Evolutionary conservation across 1,140 invertebrate genomes (phyloP).

Genomic region (Aphis craccivora): DNA sequence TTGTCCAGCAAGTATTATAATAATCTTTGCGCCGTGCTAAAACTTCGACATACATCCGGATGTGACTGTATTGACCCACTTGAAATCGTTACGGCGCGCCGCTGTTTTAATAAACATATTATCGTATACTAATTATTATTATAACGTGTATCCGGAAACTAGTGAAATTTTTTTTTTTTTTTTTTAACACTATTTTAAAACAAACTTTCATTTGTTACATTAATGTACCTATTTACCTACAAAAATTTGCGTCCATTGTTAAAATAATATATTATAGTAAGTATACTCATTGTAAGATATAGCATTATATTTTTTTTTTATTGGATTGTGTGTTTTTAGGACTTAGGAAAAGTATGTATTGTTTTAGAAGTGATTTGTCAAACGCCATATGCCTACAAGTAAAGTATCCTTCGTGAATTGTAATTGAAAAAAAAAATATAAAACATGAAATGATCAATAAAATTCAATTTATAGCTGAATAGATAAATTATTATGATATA

Average conservation of each 20-base stretch:
- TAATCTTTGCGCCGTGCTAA: not conserved
- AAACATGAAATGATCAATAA: not conserved
- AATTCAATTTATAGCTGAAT: not conserved
- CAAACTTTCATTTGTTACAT: slow-evolving; percentile 6
- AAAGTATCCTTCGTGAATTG: not conserved
- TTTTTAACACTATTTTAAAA: not conserved
- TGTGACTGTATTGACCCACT: slow-evolving; percentile 39
- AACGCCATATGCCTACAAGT: not conserved
- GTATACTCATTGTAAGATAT: not conserved
- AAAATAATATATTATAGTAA: not conserved
- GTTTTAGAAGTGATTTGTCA: not conserved
- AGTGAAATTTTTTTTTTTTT: slow-evolving; percentile 3
- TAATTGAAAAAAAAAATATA: not conserved
- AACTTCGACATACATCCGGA: slow-evolving; percentile 22
- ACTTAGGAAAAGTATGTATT: not conserved
- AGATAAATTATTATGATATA: not conserved
- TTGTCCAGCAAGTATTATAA: not conserved
- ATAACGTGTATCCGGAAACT: not conserved
- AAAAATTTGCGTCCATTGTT: not conserved
- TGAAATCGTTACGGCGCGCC: slow-evolving; percentile 29
- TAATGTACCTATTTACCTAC: not conserved
- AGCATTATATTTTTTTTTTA: no score
- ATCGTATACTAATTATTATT: not conserved
- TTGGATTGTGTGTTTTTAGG: not conserved
- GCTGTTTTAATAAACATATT: not conserved